phyloP scores from a whole-genome alignment of 2,113 vertebrate genomes.

The Lagenorhynchus albirostris region DNA sequence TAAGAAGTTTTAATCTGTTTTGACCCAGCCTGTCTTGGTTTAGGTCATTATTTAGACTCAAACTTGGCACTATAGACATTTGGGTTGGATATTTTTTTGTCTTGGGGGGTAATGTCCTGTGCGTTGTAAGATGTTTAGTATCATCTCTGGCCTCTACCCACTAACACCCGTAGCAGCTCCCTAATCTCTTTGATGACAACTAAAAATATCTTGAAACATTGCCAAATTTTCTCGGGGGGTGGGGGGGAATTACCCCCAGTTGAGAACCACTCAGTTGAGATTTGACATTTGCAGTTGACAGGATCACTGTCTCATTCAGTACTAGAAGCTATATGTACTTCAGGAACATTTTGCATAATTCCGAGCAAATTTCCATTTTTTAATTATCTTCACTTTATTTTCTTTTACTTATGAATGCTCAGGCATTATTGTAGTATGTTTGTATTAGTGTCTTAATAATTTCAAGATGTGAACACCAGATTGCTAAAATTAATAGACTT shows the following conservation, averaged over 20 bases:
- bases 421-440: not conserved
- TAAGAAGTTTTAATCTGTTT: not conserved
- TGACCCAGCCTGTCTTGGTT: not conserved
- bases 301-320: not conserved
- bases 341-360: not conserved
- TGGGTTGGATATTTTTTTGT: not conserved
- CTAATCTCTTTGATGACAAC: not conserved
- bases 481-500: not conserved
- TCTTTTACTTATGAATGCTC: not conserved
- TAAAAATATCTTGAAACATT: not conserved
- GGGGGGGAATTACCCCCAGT: not conserved
- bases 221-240: not conserved
- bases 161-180: accelerated
- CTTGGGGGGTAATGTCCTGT: accelerated
- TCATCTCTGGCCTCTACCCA: not conserved
- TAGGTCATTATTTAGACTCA: not conserved
- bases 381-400: not conserved
- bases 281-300: not conserved
- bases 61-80: accelerated
- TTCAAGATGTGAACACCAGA: not conserved
- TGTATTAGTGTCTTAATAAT: not conserved
- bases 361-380: not conserved
- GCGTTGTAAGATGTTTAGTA: no score
- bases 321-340: not conserved
- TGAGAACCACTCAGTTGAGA: not conserved